A percentile compares a stretch with the other conserved stretches of the same genome.
These are phyloP conservation scores for Aporophyla nigra DNA, from an alignment of 2,888 invertebrate species.

Conservation along the genomic window DNA sequence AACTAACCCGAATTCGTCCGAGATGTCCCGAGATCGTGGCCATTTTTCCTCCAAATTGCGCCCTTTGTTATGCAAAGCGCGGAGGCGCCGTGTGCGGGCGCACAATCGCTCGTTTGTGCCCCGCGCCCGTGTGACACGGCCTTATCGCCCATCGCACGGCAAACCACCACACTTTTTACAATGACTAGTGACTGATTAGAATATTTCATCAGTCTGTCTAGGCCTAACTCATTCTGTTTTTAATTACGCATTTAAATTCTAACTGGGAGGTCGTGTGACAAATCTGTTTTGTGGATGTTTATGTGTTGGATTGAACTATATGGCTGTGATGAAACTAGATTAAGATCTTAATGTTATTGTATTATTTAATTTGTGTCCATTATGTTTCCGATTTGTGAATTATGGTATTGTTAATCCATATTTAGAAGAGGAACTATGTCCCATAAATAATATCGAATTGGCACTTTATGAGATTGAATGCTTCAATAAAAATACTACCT, in stretches of 20 bases:
- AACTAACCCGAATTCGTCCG: conserved; percentile 75
- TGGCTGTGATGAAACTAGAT: conserved; percentile 57
- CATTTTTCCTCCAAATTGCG: conserved; percentile 91
- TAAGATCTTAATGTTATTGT: conserved; percentile 57
- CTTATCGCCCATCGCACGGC: conserved; percentile 85
- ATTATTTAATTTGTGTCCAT: conserved; percentile 48
- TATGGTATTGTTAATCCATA: conserved; percentile 36
- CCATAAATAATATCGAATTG: neutral
- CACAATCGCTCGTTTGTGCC: conserved; percentile 85
- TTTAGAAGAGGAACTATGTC: conserved; percentile 4
- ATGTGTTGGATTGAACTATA: conserved; percentile 33
- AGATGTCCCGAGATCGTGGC: conserved; percentile 86
- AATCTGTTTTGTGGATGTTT: conserved; percentile 60
- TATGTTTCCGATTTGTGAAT: conserved; percentile 45
- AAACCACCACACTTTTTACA: conserved; percentile 83
- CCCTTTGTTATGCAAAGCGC: conserved; percentile 91
- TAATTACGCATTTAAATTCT: conserved; percentile 79
- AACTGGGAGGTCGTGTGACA: conserved; percentile 75
- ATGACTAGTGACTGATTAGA: conserved; percentile 88
- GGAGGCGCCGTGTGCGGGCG: conserved; percentile 89
- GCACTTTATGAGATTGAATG: neutral
- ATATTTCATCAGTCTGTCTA: conserved; percentile 87
- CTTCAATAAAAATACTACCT: neutral
- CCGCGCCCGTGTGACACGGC: conserved; percentile 83
- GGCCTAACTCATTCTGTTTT: conserved; percentile 78